Evolutionary conservation across 2,797 vertebrate genomes (phyloP).

Genomic region (Acipenser transmontanus): DNA sequence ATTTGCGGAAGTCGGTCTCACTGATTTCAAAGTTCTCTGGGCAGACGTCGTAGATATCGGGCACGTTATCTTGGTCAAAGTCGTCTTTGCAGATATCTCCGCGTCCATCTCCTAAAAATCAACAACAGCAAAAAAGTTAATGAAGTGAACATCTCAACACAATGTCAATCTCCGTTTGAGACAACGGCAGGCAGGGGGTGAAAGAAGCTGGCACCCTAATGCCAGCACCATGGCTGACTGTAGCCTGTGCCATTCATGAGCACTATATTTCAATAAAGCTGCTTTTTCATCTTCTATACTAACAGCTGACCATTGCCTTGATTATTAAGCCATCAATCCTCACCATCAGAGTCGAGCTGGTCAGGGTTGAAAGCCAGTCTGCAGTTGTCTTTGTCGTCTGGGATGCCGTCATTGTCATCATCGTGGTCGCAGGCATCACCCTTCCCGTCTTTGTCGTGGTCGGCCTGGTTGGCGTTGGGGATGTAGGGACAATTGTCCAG

Average conservation of each 20-base stretch:
- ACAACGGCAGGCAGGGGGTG: no score
- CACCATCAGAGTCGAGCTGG: constrained; percentile 89
- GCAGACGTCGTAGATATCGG: constrained; percentile 88
- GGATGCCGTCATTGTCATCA: constrained; percentile 92
- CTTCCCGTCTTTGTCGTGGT: constrained; percentile 96
- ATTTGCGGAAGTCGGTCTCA: constrained; percentile 93
- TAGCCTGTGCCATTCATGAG: no score
- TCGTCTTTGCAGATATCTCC: constrained; percentile 93
- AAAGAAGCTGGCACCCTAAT: no score
- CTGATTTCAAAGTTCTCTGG: constrained; percentile 94
- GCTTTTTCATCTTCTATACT: no score
- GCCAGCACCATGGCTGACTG: no score
- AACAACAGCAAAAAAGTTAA: background rate
- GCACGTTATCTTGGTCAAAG: constrained; percentile 88
- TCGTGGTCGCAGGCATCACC: constrained; percentile 96
- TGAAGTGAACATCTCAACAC: no score
- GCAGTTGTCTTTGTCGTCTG: constrained; percentile 95
- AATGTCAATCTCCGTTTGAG: no score
- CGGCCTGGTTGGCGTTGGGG: constrained; percentile 92
- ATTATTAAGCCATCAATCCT: constrained; percentile 29
- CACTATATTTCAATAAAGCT: no score
- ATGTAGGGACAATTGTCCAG: constrained; percentile 98
- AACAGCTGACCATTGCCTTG: no score
- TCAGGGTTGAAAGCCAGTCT: constrained; percentile 85
- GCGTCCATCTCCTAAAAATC: constrained; percentile 77